These are phyloP conservation scores for Apamea epomidion DNA, from an alignment of 2,888 invertebrate genomes.

Conservation along the genomic window DNA sequence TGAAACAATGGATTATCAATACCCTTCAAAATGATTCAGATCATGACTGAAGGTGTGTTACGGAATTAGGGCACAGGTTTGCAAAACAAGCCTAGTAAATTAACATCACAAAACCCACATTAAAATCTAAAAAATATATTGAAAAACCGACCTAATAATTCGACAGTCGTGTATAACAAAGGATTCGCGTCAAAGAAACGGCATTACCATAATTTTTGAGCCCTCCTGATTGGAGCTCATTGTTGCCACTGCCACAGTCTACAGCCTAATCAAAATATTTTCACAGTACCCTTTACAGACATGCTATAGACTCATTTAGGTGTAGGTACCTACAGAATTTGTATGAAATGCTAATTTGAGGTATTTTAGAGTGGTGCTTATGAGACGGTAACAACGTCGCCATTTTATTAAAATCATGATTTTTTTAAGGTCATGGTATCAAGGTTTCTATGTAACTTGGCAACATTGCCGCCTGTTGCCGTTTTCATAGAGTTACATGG, in stretches of 20 bases:
- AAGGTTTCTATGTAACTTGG: too few relatives aligned
- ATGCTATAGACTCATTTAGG: slow-evolving; percentile 55
- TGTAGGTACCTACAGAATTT: slow-evolving; percentile 19
- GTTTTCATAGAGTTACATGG: too few relatives aligned
- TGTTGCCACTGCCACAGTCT: slow-evolving; percentile 42
- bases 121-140: slow-evolving; percentile 43
- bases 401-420: neutral
- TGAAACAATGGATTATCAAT: too few relatives aligned
- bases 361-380: slow-evolving; percentile 15
- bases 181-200: slow-evolving; percentile 58
- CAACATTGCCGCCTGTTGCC: too few relatives aligned
- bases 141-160: slow-evolving; percentile 50
- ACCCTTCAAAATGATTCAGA: too few relatives aligned
- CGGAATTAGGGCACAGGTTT: neutral
- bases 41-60: neutral
- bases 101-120: slow-evolving; percentile 16
- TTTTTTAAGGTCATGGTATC: too few relatives aligned
- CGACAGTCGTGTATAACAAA: slow-evolving; percentile 60
- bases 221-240: slow-evolving; percentile 54
- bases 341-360: slow-evolving; percentile 35
- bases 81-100: slow-evolving; percentile 1
- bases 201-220: slow-evolving; percentile 62
- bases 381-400: too few relatives aligned
- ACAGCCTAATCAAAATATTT: slow-evolving; percentile 61
- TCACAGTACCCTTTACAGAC: slow-evolving; percentile 44